phyloP scores from a whole-genome alignment of 2,113 vertebrate genomes.

The Rhagologus leucostigma region DNA sequence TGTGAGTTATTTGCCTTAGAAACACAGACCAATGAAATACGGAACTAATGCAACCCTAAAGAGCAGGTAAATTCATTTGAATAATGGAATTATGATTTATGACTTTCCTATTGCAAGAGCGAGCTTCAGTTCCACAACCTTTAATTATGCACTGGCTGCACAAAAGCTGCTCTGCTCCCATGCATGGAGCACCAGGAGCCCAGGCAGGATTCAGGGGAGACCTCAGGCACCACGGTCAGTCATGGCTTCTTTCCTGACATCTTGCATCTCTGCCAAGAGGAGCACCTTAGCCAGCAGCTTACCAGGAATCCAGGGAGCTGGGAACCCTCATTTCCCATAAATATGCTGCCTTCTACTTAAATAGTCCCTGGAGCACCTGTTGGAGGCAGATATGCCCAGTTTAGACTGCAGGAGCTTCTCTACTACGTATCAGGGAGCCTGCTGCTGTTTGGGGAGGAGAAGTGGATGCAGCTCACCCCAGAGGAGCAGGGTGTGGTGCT shows the following conservation, averaged over 20 bases:
- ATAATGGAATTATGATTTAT: slow-evolving; percentile 39
- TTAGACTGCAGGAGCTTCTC: background rate
- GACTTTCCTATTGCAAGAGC: background rate
- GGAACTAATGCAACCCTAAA: background rate
- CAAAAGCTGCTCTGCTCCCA: background rate
- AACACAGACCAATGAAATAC: background rate
- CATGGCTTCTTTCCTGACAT: rapidly evolving
- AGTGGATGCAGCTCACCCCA: background rate
- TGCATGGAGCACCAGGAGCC: background rate
- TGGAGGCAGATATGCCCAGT: background rate
- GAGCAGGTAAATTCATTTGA: slow-evolving; percentile 18
- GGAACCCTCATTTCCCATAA: background rate
- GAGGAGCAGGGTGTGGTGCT: background rate
- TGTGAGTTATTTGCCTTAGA: background rate
- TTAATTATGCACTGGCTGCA: background rate
- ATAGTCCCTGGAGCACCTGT: rapidly evolving
- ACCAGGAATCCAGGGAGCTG: background rate
- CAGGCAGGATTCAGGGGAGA: background rate
- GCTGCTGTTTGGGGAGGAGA: background rate
- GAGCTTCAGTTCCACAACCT: background rate
- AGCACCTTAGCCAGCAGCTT: background rate
- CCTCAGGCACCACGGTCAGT: rapidly evolving
- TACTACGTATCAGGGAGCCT: rapidly evolving
- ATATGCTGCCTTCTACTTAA: background rate
- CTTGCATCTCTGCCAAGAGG: background rate